A percentile compares a stretch with the other conserved stretches of the same genome.
Evolutionary conservation across 2,888 invertebrate genomes (phyloP).

Genomic region (Ophion costatus): DNA sequence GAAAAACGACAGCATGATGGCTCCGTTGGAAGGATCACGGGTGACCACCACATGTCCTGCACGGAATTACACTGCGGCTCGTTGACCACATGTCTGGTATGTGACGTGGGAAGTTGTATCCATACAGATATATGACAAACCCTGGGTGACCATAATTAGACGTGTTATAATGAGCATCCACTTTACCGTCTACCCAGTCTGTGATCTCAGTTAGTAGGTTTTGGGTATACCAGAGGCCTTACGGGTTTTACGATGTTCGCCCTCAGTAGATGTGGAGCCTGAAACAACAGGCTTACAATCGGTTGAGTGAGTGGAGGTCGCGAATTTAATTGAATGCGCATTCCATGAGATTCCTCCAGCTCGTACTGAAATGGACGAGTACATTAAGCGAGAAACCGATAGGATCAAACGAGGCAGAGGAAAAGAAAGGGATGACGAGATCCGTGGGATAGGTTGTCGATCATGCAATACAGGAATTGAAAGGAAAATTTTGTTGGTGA

Average conservation of each 20-base stretch:
- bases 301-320: neutral
- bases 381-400: neutral
- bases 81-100: constrained; percentile 27
- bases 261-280: neutral
- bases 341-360: neutral
- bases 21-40: neutral
- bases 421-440: neutral
- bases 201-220: neutral
- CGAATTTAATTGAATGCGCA: neutral
- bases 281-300: neutral
- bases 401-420: neutral
- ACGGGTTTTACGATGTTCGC: neutral
- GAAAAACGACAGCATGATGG: constrained; percentile 1
- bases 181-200: neutral
- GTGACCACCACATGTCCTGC: constrained; percentile 3
- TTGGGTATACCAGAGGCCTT: neutral
- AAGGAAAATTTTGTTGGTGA: constrained; percentile 69
- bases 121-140: constrained; percentile 13
- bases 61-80: constrained; percentile 16
- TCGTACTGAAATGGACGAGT: neutral
- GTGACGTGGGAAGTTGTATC: constrained; percentile 17
- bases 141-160: neutral
- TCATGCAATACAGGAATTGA: neutral
- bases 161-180: constrained; percentile 12
- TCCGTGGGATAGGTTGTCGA: neutral